phyloP scores from a whole-genome alignment of 1,140 invertebrate genomes.

The Cotesia chilonis region DNA sequence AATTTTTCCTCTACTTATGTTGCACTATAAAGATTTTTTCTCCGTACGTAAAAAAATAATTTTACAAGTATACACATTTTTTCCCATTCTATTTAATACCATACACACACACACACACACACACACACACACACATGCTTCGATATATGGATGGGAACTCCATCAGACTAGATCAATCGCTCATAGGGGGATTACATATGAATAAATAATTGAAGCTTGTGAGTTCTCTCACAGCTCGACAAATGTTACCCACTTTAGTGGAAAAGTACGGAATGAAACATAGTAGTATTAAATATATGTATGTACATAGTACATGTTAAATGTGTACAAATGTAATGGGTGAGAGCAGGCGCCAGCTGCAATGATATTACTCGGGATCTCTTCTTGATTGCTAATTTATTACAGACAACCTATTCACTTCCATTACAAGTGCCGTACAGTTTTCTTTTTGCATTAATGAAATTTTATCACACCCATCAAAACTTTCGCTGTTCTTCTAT shows the following conservation, averaged over 20 bases:
- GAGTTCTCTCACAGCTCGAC: no score
- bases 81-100: no score
- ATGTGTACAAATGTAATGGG: slow-evolving; percentile 9
- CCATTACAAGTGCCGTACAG: background rate
- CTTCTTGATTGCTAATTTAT: slow-evolving; percentile 23
- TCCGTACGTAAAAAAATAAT: background rate
- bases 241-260: slow-evolving; percentile 19
- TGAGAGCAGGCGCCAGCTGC: slow-evolving; percentile 29
- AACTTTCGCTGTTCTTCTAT: no score
- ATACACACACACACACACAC: background rate
- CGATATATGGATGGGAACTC: background rate
- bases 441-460: background rate
- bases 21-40: background rate
- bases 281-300: no score
- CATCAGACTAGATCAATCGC: slow-evolving; percentile 15
- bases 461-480: no score
- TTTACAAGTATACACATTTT: background rate
- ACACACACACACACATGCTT: slow-evolving; percentile 1
- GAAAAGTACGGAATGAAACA: slow-evolving; percentile 34
- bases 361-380: background rate
- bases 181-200: background rate
- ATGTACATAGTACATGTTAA: no score
- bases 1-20: background rate
- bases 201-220: slow-evolving; percentile 13
- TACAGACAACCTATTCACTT: slow-evolving; percentile 6